Evolutionary conservation across 1,140 invertebrate species (phyloP), one percentile per base, ranked within the genome.

Genomic region (Diabrotica undecimpunctata): DNA sequence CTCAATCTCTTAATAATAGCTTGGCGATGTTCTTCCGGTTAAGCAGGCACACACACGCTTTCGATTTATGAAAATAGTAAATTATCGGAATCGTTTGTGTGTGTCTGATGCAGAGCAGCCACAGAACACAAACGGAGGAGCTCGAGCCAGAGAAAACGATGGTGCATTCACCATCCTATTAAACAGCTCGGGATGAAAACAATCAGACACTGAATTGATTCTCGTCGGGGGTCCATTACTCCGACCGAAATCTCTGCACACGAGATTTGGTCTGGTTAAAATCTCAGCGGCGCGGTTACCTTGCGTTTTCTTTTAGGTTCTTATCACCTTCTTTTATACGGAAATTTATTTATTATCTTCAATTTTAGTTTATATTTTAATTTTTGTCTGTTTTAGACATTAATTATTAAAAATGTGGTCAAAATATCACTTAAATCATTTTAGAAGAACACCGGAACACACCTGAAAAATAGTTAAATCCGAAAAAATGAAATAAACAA

Each of bases 191-290:
- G 72, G 64, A 72, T 75, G 75, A 71, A 77, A 76, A 75, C 76
- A 77, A 77, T 77, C 76, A 77, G 75, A 62, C 68, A 71, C 67
- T 68, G 75, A 76, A 77, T 76, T 77, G 76, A 76, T 77, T 77
- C 76, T 70, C 76, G 71, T 76, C 72, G 74, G 76, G 76, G 75
- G 76, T 77, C 75, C 76, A 77, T 77, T 77, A 77, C 75, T 74
- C 62, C 71, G 62, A 70, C 70, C 13, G 25, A 14, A 55, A 36
- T 25, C 13, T 55, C 13, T 36, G 13, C 13, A 55, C 35, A 14
- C 13, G 8, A 25, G 6, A 55, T 13, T 6, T 11, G 35, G n/a
- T 13, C n/a, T 13, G 12, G 53, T 13, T 54, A n/a, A 11, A 54
- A 13, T 54, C 13, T 54, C 14, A 54, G 14, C n/a, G 12, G n/a